Evolutionary conservation across 2,888 invertebrate genomes (phyloP).

Genomic region (Heliothis peltigera): DNA sequence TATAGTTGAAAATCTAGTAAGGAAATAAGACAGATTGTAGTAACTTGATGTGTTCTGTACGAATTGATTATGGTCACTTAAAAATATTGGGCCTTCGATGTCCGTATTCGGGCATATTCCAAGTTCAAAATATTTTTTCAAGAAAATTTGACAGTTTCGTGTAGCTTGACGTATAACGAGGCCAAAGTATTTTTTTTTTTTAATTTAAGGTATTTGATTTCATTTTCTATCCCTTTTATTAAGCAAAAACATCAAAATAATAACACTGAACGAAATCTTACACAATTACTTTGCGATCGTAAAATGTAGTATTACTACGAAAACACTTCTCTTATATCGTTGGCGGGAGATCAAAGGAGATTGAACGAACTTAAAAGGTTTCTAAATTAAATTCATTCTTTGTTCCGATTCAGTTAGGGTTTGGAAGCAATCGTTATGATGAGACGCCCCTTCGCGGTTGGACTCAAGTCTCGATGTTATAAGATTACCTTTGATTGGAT

Average conservation of each 20-base stretch:
- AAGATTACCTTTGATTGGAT: slow-evolving; percentile 50
- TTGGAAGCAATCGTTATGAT: slow-evolving; percentile 47
- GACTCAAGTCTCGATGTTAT: slow-evolving; percentile 26
- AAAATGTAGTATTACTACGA: slow-evolving; percentile 44
- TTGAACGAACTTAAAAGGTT: slow-evolving; percentile 27
- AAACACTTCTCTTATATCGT: slow-evolving; percentile 36
- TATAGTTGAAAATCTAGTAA: no score
- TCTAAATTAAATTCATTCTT: slow-evolving; percentile 53
- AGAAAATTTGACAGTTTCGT: no score
- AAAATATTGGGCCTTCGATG: no score
- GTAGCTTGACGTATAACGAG: no score
- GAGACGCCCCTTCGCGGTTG: slow-evolving; percentile 34
- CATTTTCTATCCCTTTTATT: neutral
- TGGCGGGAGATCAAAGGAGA: slow-evolving; percentile 45
- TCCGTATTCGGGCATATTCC: no score
- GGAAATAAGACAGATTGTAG: no score
- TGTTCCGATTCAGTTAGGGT: slow-evolving; percentile 46
- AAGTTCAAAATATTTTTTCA: no score
- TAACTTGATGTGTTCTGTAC: no score
- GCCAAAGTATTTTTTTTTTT: no score
- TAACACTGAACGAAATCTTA: slow-evolving; percentile 22
- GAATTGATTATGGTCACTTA: no score
- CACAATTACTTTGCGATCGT: slow-evolving; percentile 39
- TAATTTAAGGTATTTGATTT: no score
- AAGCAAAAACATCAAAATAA: neutral